Evolutionary conservation across 2,113 vertebrate species (phyloP).

Genomic region (Hystrix cristata): DNA sequence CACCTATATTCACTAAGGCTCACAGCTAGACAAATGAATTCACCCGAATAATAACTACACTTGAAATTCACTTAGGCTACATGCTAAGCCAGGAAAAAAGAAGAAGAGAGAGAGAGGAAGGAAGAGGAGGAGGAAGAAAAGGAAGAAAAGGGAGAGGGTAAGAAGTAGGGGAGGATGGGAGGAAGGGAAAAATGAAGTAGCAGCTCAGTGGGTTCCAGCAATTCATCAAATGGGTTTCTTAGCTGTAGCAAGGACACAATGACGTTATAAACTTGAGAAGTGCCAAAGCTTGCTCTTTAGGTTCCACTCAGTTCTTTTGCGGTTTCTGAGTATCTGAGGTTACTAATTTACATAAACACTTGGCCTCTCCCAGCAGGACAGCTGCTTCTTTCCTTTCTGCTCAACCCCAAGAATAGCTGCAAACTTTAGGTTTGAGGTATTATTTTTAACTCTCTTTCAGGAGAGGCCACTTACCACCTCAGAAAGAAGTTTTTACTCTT

Average conservation of each 20-base stretch:
- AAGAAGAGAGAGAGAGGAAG: background rate
- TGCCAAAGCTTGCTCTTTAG: background rate
- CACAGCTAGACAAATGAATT: background rate
- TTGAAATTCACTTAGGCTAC: background rate
- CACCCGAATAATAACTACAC: background rate
- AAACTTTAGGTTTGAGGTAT: background rate
- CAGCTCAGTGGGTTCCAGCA: background rate
- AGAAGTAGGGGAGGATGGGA: too few species aligned
- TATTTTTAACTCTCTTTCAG: background rate
- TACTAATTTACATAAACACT: conserved; percentile 53
- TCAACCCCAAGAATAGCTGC: conserved; percentile 50
- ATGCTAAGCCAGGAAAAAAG: background rate
- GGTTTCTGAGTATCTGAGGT: conserved; percentile 6
- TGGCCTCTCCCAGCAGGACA: conserved; percentile 31
- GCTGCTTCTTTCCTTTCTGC: conserved; percentile 58
- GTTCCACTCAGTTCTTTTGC: background rate
- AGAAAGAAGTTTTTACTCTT: conserved; percentile 46
- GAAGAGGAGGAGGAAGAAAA: background rate
- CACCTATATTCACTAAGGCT: background rate
- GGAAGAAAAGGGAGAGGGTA: background rate
- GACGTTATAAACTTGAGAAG: background rate
- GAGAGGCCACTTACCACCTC: background rate
- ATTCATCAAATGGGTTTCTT: background rate
- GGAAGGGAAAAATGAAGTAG: background rate
- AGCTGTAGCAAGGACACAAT: background rate